Percentiles rank a stretch among this genome's conserved stretches.
These are phyloP conservation scores for Chrysopa pallens DNA, from an alignment of 1,140 invertebrate species.

Conservation along the genomic window DNA sequence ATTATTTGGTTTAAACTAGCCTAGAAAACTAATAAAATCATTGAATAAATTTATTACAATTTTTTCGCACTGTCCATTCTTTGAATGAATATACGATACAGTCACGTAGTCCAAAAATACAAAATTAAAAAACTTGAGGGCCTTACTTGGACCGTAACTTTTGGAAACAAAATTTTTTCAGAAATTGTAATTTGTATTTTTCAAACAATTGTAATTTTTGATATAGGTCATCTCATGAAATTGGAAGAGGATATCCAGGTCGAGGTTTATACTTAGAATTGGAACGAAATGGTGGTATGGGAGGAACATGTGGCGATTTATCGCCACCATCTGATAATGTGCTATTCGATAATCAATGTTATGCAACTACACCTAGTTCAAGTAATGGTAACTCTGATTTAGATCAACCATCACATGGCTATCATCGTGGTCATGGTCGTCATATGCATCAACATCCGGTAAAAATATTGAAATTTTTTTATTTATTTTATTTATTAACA, in stretches of 20 bases:
- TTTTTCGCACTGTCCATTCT: too few relatives aligned
- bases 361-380: constrained; percentile 79
- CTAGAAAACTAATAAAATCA: too few relatives aligned
- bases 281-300: constrained; percentile 40
- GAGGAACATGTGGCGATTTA: constrained; percentile 39
- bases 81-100: too few relatives aligned
- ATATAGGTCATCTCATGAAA: constrained; percentile 41
- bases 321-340: constrained; percentile 82
- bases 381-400: constrained; percentile 79
- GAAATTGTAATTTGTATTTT: too few relatives aligned
- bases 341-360: constrained; percentile 85
- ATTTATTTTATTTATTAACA: too few relatives aligned
- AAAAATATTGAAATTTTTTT: too few relatives aligned
- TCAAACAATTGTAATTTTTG: neutral
- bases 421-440: constrained; percentile 26
- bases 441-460: constrained; percentile 31
- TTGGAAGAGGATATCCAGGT: constrained; percentile 37
- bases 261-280: constrained; percentile 68
- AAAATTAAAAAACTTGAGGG: too few relatives aligned
- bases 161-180: too few relatives aligned
- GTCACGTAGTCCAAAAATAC: too few relatives aligned
- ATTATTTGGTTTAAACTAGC: too few relatives aligned
- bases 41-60: too few relatives aligned
- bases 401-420: constrained; percentile 47
- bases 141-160: too few relatives aligned